phyloP scores from a whole-genome alignment of 2,888 invertebrate species.

The Brenthis hecate region DNA sequence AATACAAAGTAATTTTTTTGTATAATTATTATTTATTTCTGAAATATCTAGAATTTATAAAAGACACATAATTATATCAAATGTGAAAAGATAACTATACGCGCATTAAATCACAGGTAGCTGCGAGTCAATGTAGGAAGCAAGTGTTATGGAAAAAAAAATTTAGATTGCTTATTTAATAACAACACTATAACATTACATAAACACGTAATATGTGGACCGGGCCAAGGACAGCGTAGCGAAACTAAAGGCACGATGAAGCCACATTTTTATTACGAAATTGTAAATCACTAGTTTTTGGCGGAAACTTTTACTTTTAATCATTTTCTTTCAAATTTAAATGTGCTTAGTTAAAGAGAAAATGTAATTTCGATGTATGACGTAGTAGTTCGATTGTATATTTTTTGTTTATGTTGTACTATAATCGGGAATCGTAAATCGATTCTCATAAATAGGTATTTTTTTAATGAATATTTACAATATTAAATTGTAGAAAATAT shows the following conservation, averaged over 20 bases:
- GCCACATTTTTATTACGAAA: slow-evolving; percentile 37
- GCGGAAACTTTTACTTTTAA: slow-evolving; percentile 23
- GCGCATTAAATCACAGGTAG: no score
- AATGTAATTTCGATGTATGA: neutral
- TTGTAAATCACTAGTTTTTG: slow-evolving; percentile 18
- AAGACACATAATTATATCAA: no score
- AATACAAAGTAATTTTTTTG: no score
- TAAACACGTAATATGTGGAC: slow-evolving; percentile 30
- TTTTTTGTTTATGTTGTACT: neutral
- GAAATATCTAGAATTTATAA: no score
- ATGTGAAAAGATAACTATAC: no score
- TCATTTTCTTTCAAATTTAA: slow-evolving; percentile 17
- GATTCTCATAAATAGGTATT: no score
- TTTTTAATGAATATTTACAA: no score
- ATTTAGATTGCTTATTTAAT: slow-evolving; percentile 2
- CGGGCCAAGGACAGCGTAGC: slow-evolving; percentile 43
- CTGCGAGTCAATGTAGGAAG: no score
- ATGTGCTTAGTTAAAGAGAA: slow-evolving; percentile 1
- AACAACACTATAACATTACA: slow-evolving; percentile 23
- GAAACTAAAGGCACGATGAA: slow-evolving; percentile 33
- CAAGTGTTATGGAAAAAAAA: neutral
- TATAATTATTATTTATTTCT: no score
- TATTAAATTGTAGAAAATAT: no score
- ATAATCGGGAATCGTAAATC: no score
- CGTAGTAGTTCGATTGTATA: neutral